Evolutionary conservation across 2,113 vertebrate species (phyloP), one percentile per base, ranked within the genome.

Genomic region (Coregonus clupeaformis): DNA sequence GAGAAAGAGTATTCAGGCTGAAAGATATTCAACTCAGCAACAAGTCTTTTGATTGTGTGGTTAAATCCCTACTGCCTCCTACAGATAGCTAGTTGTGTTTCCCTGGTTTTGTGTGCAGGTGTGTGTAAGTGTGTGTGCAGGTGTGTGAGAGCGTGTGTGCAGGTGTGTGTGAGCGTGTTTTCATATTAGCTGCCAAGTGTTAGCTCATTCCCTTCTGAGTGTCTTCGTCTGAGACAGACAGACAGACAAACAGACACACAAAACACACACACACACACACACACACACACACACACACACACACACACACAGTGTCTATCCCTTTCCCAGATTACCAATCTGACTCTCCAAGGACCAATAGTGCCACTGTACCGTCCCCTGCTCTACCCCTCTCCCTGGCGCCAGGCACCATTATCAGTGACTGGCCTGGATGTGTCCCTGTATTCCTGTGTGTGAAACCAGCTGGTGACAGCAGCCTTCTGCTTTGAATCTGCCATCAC

Each of bases 351-450:
- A 78, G 80, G 81, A 81, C 75, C 84, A 32, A 32, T 32, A 32
- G 75, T 63, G 57, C 70, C 79, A 74, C 71, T 73, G 30, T 6
- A 77, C 71, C 75, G 67, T 73, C 77, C 80, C 80, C 59, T 79
- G 85, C 84, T 84, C 82, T 83, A 87, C 29, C 80, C 73, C 85
- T 82, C 83, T 89, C 22, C 79, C 79, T 89, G 87, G 82, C 77
- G 77, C 77, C 85, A 84, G 81, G 76, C 84, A 84, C 72, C 74
- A 47, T 72, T 87, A 88, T 89, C 88, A 83, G 83, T 68, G 72
- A 82, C 84, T 82, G 84, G 70, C 84, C 80, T 84, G 73, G 80
- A 80, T 85, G 79, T 83, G 77, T 80, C 74, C n/a, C n/a, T n/a
- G n/a, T n/a, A n/a, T n/a, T n/a, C n/a, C n/a, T n/a, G n/a, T n/a